Percentiles rank a stretch among this genome's conserved stretches.
Evolutionary conservation across 2,113 vertebrate species (phyloP).

Genomic region (Grammomys dolichurus): DNA sequence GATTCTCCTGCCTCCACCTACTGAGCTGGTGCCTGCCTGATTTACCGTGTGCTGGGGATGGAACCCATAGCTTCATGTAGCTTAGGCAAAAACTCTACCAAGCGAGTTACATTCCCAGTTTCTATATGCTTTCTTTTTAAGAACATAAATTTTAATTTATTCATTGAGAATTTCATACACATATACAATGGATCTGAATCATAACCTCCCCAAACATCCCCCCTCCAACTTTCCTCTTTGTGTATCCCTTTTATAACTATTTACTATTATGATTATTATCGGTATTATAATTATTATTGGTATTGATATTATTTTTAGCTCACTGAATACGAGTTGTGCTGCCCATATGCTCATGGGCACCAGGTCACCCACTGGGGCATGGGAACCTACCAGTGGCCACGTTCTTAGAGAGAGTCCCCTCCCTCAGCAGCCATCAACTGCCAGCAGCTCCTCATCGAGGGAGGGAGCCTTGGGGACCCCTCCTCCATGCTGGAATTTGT

Average conservation of each 20-base stretch:
- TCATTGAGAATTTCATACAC: background rate
- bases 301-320: background rate
- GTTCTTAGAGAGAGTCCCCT: background rate
- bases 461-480: background rate
- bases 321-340: background rate
- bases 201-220: too few relatives aligned
- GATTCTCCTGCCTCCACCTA: background rate
- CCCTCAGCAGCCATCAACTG: background rate
- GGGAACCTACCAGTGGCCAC: background rate
- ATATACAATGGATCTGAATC: too few relatives aligned
- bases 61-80: background rate
- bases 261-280: background rate
- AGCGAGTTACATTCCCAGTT: background rate
- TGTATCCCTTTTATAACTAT: too few relatives aligned
- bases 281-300: background rate
- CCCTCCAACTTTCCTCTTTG: background rate
- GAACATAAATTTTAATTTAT: background rate
- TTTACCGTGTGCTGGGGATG: background rate
- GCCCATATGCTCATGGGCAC: background rate
- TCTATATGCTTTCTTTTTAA: background rate
- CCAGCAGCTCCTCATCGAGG: background rate
- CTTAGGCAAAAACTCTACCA: background rate
- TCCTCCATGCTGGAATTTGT: background rate
- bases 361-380: background rate
- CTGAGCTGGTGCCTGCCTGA: background rate